Conservation (phyloP, 2,888 invertebrate species). For the Sceliomorpha sp. region DNA sequence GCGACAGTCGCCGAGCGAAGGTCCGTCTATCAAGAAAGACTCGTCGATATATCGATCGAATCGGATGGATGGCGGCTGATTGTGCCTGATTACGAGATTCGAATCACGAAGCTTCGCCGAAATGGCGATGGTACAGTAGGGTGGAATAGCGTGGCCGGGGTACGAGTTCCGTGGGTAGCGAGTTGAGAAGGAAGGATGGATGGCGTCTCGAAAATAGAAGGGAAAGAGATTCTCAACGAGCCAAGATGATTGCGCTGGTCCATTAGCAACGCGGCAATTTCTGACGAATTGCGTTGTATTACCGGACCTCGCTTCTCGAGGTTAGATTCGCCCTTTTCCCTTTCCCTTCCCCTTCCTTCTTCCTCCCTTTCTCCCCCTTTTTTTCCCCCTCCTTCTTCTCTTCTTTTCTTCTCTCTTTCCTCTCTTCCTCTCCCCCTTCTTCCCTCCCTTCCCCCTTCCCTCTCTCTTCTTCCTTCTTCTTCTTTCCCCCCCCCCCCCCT, state of each 20-base stretch:
- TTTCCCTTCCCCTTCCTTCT: no score
- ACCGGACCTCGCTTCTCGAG: conserved; percentile 63
- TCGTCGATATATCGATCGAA: conserved; percentile 28
- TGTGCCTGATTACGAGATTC: conserved; percentile 40
- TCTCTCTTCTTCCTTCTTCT: no score
- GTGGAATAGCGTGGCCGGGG: not conserved
- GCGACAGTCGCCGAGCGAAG: not conserved
- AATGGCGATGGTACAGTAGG: conserved; percentile 10
- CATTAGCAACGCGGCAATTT: conserved; percentile 69
- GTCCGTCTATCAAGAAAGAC: conserved; percentile 1
- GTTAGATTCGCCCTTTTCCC: no score
- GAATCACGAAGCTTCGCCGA: conserved; percentile 11
- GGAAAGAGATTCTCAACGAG: conserved; percentile 33
- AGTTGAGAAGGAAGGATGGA: conserved; percentile 27
- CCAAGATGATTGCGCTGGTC: conserved; percentile 72
- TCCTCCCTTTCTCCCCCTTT: no score
- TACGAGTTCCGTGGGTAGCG: not conserved
- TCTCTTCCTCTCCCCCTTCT: no score
- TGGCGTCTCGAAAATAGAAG: conserved; percentile 51
- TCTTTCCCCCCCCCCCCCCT: no score
- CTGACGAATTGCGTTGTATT: conserved; percentile 71
- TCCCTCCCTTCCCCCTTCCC: no score
- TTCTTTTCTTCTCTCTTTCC: no score
- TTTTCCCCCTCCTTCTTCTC: no score
- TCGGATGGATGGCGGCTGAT: conserved; percentile 36